Conservation (phyloP, 2,888 invertebrate genomes). For the Himalopsyche tibetana region DNA sequence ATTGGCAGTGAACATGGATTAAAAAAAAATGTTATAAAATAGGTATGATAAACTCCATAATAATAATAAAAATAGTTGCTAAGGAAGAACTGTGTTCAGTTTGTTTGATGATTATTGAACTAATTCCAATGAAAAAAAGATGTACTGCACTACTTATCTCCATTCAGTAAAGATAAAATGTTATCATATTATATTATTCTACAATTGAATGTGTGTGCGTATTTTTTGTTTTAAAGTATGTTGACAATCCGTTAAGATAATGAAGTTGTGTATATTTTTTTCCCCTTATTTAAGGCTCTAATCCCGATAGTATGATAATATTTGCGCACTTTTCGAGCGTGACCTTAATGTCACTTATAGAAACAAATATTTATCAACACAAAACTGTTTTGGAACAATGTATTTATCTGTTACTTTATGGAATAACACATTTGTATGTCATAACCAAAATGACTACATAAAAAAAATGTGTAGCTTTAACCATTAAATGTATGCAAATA, state of each 20-base stretch:
- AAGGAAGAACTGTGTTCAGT: neutral
- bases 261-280: neutral
- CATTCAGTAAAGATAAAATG: neutral
- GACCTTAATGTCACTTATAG: constrained; percentile 1
- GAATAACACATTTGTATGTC: no score
- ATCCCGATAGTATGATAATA: neutral
- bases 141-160: neutral
- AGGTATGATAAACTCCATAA: no score
- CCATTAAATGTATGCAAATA: no score
- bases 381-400: neutral
- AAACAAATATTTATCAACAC: neutral
- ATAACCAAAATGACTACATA: no score
- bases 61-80: no score
- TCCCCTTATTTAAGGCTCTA: neutral
- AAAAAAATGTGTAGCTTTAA: no score
- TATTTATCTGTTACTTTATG: no score
- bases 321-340: neutral
- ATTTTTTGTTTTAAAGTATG: neutral
- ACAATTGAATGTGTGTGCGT: neutral
- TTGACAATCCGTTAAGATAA: neutral
- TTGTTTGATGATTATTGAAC: neutral
- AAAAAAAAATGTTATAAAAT: no score
- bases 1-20: no score
- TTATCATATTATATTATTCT: constrained; percentile 14
- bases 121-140: neutral